phyloP scores from a whole-genome alignment of 2,888 invertebrate species.

The Hirtodrosophila confusa region DNA sequence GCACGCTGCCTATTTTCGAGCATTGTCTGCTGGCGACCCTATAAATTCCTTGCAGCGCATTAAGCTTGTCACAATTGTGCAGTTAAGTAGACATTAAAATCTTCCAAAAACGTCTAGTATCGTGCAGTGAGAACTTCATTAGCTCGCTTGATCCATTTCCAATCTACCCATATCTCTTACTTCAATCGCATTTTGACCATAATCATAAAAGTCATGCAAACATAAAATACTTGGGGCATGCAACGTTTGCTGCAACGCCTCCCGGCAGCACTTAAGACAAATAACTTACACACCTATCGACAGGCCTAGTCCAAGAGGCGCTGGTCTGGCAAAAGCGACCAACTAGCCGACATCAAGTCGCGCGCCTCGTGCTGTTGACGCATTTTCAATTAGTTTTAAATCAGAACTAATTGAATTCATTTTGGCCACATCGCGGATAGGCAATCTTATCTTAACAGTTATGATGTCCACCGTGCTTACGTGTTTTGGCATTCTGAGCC shows the following conservation, averaged over 20 bases:
- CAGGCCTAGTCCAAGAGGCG: conserved; percentile 31
- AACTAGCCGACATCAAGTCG: conserved; percentile 8
- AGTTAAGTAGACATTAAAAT: conserved; percentile 63
- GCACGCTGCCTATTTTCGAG: conserved; percentile 56
- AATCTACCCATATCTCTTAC: neutral
- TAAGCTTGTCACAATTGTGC: conserved; percentile 71
- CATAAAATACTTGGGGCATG: conserved; percentile 32
- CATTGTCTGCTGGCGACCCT: conserved; percentile 35
- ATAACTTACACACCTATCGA: conserved; percentile 77
- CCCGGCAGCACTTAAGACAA: conserved; percentile 73
- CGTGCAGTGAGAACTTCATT: conserved; percentile 64
- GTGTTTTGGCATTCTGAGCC: conserved; percentile 73
- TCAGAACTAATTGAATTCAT: conserved; percentile 77
- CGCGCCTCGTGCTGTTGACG: conserved; percentile 50
- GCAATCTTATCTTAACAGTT: conserved; percentile 77
- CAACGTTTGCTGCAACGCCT: conserved; percentile 43
- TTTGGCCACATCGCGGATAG: conserved; percentile 45
- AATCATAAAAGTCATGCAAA: conserved; percentile 51
- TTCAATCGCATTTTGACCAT: conserved; percentile 24
- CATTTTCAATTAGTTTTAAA: conserved; percentile 79
- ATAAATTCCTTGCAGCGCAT: conserved; percentile 56
- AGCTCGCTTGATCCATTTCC: conserved; percentile 16
- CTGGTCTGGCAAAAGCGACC: conserved; percentile 2
- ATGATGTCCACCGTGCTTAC: conserved; percentile 57
- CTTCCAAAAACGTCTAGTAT: conserved; percentile 19